A percentile compares a stretch with the other conserved stretches of the same genome.
Conservation (phyloP, 92 coral and sea anemone species). For the Zoanthus gigantus region DNA sequence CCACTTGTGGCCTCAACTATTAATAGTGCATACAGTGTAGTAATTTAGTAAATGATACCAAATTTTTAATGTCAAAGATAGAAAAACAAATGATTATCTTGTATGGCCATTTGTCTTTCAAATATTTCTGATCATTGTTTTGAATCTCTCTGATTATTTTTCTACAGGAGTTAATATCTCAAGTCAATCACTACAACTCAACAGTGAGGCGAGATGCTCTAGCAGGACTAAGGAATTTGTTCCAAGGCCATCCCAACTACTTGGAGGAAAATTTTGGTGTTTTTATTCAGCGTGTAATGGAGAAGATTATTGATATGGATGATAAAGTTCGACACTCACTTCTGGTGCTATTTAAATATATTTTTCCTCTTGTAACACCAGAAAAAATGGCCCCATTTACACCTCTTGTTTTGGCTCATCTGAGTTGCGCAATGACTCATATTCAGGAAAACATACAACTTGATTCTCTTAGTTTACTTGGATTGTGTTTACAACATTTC, state of each 20-base stretch:
- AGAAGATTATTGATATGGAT: constrained; percentile 85
- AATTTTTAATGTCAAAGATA: too few species aligned
- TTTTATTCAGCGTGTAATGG: constrained; percentile 67
- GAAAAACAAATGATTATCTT: too few species aligned
- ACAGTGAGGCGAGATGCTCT: constrained; percentile 87
- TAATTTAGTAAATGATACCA: too few species aligned
- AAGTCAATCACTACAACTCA: constrained; percentile 86
- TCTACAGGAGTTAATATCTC: constrained; percentile 77
- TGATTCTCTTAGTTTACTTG: constrained; percentile 85
- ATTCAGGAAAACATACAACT: constrained; percentile 90
- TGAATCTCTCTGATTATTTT: background rate
- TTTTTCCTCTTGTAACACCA: constrained; percentile 73
- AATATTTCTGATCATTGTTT: background rate
- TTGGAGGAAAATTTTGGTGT: constrained; percentile 78
- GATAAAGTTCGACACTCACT: constrained; percentile 86
- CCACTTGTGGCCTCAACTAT: too few species aligned
- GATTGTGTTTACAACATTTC: constrained; percentile 73
- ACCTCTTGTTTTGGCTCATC: constrained; percentile 78
- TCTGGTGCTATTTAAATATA: constrained; percentile 64
- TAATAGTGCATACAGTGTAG: too few species aligned
- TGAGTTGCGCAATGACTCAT: constrained; percentile 96
- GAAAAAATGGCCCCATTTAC: constrained; percentile 82
- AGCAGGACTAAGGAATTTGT: constrained; percentile 77
- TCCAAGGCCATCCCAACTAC: constrained; percentile 70
- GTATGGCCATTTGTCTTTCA: background rate